Evolutionary conservation across 2,113 vertebrate genomes (phyloP).

Genomic region (Neogale vison): DNA sequence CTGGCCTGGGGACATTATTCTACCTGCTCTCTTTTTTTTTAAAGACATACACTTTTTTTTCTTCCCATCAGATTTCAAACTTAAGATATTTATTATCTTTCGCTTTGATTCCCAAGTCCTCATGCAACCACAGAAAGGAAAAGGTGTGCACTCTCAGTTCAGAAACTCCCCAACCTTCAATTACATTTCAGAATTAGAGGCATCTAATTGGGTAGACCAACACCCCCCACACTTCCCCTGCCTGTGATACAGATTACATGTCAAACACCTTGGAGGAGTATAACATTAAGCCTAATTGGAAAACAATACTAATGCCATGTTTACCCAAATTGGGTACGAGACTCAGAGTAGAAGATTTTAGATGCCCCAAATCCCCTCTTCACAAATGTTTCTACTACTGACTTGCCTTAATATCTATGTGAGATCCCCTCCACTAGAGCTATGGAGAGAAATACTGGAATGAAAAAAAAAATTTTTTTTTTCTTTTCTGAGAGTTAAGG

Average conservation of each 20-base stretch:
- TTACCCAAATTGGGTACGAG: neutral
- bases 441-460: neutral
- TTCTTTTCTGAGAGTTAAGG: neutral
- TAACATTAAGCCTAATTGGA: neutral
- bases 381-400: neutral
- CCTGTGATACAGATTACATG: neutral
- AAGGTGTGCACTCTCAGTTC: neutral
- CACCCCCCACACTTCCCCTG: neutral
- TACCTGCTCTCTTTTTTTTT: constrained; percentile 43
- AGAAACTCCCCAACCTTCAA: neutral
- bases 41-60: constrained; percentile 21
- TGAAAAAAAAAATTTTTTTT: neutral
- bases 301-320: neutral
- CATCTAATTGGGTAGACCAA: neutral
- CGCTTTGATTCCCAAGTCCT: constrained; percentile 30
- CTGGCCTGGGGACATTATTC: constrained; percentile 75
- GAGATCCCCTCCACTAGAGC: neutral
- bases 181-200: constrained; percentile 3
- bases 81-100: constrained; percentile 61
- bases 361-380: neutral
- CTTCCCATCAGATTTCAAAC: constrained; percentile 61
- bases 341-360: neutral
- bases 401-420: neutral
- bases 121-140: neutral
- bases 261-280: neutral